Conservation (phyloP, 1,140 invertebrate genomes). For the Potamilus streckersoni region DNA sequence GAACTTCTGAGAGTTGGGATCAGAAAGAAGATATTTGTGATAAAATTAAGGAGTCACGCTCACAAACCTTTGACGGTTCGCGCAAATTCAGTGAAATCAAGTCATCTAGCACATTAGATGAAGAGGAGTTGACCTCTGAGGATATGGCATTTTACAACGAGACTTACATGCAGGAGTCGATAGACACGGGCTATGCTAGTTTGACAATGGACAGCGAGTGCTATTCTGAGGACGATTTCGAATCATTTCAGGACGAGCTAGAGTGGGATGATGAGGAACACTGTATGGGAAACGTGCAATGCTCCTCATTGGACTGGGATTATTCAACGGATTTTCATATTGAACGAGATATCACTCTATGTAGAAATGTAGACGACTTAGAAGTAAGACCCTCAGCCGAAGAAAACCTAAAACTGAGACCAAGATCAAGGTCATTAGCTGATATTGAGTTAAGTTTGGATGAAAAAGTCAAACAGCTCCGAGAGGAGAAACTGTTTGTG, state of each 20-base stretch:
- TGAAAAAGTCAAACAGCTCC: constrained; percentile 52
- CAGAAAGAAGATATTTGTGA: not conserved
- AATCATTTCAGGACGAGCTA: constrained; percentile 7
- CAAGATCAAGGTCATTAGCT: constrained; percentile 58
- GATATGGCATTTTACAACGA: constrained; percentile 28
- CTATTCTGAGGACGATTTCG: constrained; percentile 20
- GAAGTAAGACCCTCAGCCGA: not conserved
- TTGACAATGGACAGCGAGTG: constrained; percentile 32
- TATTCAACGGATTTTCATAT: too few relatives aligned
- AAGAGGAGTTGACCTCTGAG: not conserved
- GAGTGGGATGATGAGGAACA: constrained; percentile 30
- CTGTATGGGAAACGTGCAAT: not conserved
- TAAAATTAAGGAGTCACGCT: not conserved
- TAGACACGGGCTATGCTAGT: constrained; percentile 50
- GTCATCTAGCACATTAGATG: not conserved
- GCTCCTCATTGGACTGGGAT: too few relatives aligned
- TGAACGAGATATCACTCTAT: too few relatives aligned
- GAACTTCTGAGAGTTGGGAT: not conserved
- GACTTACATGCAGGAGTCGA: constrained; percentile 40
- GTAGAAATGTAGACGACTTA: constrained; percentile 4
- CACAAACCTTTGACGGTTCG: not conserved
- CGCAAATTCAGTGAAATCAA: not conserved
- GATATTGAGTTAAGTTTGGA: constrained; percentile 74
- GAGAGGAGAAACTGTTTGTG: constrained; percentile 51
- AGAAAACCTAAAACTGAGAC: constrained; percentile 1